A percentile compares a stretch with the other conserved stretches of the same genome.
Evolutionary conservation across 1,140 invertebrate species (phyloP).

Genomic region (Hylaeus anthracinus): DNA sequence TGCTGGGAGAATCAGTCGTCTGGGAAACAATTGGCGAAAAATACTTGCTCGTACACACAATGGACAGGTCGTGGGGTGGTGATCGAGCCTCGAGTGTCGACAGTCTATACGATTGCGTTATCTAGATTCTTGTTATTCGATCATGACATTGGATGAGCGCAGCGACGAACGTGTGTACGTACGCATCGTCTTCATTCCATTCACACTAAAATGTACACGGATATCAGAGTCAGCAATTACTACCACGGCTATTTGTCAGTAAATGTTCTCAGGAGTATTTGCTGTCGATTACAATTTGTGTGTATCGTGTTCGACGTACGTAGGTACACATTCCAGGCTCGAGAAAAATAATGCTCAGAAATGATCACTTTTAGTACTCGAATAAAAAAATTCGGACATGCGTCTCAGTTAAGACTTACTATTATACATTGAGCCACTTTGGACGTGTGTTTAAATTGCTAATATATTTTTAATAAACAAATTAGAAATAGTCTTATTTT

Average conservation of each 20-base stretch:
- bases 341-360: too few species aligned
- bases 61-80: constrained; percentile 16
- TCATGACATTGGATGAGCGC: constrained; percentile 28
- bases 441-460: too few species aligned
- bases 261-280: constrained; percentile 59
- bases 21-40: constrained; percentile 51
- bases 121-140: constrained; percentile 67
- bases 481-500: too few species aligned
- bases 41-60: constrained; percentile 16
- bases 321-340: too few species aligned
- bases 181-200: constrained; percentile 17
- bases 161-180: background rate
- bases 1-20: constrained; percentile 20
- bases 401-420: too few species aligned
- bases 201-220: constrained; percentile 40
- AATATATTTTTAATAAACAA: too few species aligned
- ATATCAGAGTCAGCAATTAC: constrained; percentile 64
- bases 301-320: too few species aligned
- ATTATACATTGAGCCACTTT: too few species aligned
- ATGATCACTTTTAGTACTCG: too few species aligned
- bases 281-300: constrained; percentile 49
- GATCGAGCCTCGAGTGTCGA: constrained; percentile 43
- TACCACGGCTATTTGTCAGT: constrained; percentile 55
- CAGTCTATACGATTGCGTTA: constrained; percentile 49
- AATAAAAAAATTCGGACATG: too few species aligned